phyloP scores from a whole-genome alignment of 1,140 invertebrate species.

The Trichoplusia ni region DNA sequence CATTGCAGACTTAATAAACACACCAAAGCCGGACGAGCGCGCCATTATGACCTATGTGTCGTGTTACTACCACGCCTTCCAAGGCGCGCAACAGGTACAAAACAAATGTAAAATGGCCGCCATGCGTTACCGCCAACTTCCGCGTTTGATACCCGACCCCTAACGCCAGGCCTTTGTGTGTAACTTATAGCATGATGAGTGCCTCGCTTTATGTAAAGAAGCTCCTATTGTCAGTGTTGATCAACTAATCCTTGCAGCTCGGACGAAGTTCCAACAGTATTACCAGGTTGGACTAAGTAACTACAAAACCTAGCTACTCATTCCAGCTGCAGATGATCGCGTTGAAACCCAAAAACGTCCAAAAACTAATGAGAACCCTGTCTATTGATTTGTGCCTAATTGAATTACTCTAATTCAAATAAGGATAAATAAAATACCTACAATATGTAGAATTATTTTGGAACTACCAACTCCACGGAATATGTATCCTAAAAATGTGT shows the following conservation, averaged over 20 bases:
- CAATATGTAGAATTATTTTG: too few species aligned
- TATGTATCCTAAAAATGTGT: too few species aligned
- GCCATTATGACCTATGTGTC: conserved; percentile 99
- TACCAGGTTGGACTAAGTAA: too few species aligned
- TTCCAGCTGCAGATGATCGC: too few species aligned
- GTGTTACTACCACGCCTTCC: conserved; percentile 99
- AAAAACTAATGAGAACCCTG: too few species aligned
- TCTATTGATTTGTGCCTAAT: too few species aligned
- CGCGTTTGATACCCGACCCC: conserved; percentile 52
- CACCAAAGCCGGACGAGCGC: conserved; percentile 97
- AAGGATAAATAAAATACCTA: too few species aligned
- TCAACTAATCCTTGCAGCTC: conserved; percentile 10
- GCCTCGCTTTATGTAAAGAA: conserved; percentile 39
- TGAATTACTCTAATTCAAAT: too few species aligned
- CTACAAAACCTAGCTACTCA: too few species aligned
- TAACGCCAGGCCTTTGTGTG: conserved; percentile 74
- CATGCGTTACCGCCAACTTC: conserved; percentile 44
- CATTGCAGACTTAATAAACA: conserved; percentile 97
- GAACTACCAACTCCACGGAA: too few species aligned
- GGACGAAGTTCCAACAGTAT: conserved; percentile 6
- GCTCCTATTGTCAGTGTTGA: conserved; percentile 1
- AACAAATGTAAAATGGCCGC: conserved; percentile 51
- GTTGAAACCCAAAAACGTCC: too few species aligned
- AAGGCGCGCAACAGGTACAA: conserved; percentile 96
- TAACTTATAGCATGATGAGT: conserved; percentile 76